phyloP scores from a whole-genome alignment of 2,113 vertebrate species.

The Melospiza georgiana region DNA sequence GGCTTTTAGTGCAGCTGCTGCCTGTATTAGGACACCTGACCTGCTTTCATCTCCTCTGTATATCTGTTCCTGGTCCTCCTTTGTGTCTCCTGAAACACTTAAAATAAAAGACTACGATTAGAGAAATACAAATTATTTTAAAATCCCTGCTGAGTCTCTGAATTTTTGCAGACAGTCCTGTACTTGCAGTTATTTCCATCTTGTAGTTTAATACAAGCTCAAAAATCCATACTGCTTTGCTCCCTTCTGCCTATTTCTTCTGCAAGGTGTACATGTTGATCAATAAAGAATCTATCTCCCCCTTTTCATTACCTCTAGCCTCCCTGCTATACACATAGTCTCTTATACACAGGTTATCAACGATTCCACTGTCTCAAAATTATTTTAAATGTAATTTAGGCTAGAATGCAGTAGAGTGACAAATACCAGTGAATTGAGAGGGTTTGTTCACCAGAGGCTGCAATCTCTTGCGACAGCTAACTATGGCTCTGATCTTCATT shows the following conservation, averaged over 20 bases:
- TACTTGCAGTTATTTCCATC: conserved; percentile 38
- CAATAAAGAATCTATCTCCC: background rate
- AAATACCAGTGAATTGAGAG: conserved; percentile 18
- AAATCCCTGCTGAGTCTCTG: conserved; percentile 27
- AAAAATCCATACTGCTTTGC: conserved; percentile 40
- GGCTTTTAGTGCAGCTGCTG: background rate
- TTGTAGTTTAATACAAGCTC: conserved; percentile 18
- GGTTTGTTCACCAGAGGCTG: conserved; percentile 45
- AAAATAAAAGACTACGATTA: background rate
- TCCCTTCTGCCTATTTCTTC: conserved; percentile 19
- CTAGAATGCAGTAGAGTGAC: conserved; percentile 19
- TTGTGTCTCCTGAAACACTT: background rate
- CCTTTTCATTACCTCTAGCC: conserved; percentile 2
- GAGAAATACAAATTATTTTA: conserved; percentile 33
- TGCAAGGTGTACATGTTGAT: conserved; percentile 45
- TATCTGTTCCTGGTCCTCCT: background rate
- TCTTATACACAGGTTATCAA: background rate
- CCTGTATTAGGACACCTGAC: fast-evolving
- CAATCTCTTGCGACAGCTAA: conserved; percentile 49
- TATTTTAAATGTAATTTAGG: conserved; percentile 21
- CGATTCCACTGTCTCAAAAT: conserved; percentile 27
- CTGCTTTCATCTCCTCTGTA: background rate
- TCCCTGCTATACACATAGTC: background rate
- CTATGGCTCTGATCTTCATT: conserved; percentile 62
- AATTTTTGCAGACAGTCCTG: conserved; percentile 1